Evolutionary conservation across 2,113 vertebrate genomes (phyloP).

Genomic region (Oncorhynchus nerka): DNA sequence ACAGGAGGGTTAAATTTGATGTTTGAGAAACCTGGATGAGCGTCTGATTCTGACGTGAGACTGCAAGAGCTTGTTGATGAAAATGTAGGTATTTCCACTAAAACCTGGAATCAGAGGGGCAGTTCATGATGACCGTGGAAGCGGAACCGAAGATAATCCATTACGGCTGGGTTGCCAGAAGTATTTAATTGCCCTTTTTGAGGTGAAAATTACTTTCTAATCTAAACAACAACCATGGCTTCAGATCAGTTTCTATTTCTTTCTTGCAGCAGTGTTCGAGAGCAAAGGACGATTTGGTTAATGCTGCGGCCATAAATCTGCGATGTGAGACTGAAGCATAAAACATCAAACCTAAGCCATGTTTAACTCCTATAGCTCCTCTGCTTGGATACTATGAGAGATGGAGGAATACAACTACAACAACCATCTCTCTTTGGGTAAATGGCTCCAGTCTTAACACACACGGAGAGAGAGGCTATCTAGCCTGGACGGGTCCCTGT

Average conservation of each 20-base stretch:
- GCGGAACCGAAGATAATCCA: slow-evolving; percentile 42
- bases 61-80: not conserved
- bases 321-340: not conserved
- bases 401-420: not conserved
- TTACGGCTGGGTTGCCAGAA: slow-evolving; percentile 31
- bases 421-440: not conserved
- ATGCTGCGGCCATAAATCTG: not conserved
- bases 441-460: slow-evolving; percentile 19
- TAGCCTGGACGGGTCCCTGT: slow-evolving; percentile 23
- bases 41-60: too few relatives aligned
- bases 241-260: slow-evolving; percentile 1
- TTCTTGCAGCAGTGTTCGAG: not conserved
- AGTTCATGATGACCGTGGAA: slow-evolving; percentile 36
- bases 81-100: slow-evolving; percentile 46
- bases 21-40: too few relatives aligned
- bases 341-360: not conserved
- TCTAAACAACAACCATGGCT: not conserved
- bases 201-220: not conserved
- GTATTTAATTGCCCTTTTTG: not conserved
- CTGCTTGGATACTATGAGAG: not conserved
- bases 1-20: too few relatives aligned
- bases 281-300: not conserved
- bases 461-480: slow-evolving; percentile 24
- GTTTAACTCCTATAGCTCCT: not conserved
- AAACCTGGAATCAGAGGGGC: slow-evolving; percentile 42